Base-by-base conservation (phyloP, 2,888 invertebrate genomes). In the Imbricaverruca yamaguchii region DNA sequence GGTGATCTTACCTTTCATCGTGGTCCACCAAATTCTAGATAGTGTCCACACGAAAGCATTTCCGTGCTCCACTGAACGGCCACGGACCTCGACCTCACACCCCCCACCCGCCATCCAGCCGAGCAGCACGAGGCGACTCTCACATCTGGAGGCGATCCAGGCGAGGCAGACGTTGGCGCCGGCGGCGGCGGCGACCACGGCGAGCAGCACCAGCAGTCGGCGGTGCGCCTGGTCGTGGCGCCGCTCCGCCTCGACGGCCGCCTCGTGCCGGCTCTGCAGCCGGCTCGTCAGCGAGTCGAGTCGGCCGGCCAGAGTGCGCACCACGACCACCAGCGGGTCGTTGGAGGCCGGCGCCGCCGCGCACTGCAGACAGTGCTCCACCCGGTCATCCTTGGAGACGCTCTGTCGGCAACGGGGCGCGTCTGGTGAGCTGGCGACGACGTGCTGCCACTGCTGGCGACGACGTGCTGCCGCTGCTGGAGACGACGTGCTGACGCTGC, bases 381-480 rank as follows among this genome's bases (percentile, higher is more conserved):
- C 55, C 23, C 23, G 57, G 25, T 57, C 61, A 4, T n/a, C 63
- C 18, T 63, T 63, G 55, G 53, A 23, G 8, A 78, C 12, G 18
- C 78, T 81, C 61, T 56, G 55, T 65, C 59, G 61, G 6, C 80
- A 81, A 81, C 39, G 39, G 39, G 39, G 39, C 39, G 39, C 39
- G 39, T 39, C 39, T 39, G 39, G 39, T 39, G 39, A 39, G 39
- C 39, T 39, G 39, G 4, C 2, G 4, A 39, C 39, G 39, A 39
- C 39, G 39, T 39, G 39, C 39, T 39, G 39, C 39, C 39, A 39
- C 39, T 39, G 39, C 39, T 39, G 39, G 39, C 4, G 4, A 39
- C 39, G 39, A 39, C 39, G 39, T 39, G 39, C 39, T 39, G 39
- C 39, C 39, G 4, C 39, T 39, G 39, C 39, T 39, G 39, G 4